Conservation (phyloP, 2,113 vertebrate genomes). For the Poicephalus meyeri region DNA sequence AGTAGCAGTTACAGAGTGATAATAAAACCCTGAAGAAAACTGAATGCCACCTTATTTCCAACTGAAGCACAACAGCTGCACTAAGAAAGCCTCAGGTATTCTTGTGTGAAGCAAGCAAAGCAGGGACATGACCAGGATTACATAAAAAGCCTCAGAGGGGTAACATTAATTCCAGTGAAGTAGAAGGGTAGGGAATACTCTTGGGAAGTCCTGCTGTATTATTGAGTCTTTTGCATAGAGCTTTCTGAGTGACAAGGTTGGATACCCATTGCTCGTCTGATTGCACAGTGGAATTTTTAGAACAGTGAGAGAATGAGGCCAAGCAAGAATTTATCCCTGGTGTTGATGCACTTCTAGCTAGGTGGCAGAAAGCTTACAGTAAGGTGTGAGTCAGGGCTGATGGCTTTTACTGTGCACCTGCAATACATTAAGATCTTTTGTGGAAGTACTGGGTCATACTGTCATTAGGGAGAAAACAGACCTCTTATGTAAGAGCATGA, state of each 20-base stretch:
- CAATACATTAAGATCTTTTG: background rate
- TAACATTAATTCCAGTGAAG: background rate
- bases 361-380: background rate
- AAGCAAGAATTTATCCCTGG: background rate
- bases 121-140: accelerated
- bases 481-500: background rate
- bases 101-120: background rate
- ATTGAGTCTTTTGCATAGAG: background rate
- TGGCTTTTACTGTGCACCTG: background rate
- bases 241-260: background rate
- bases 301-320: background rate
- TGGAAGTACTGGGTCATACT: background rate
- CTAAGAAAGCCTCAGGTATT: background rate
- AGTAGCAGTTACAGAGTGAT: background rate
- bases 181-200: background rate
- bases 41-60: background rate
- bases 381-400: background rate
- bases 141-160: background rate
- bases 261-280: background rate
- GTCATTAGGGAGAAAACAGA: background rate
- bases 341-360: background rate
- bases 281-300: background rate
- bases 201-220: background rate
- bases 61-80: background rate
- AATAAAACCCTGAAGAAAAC: background rate